Evolutionary conservation across 2,113 vertebrate species (phyloP).

Genomic region (Anoura caudifer): DNA sequence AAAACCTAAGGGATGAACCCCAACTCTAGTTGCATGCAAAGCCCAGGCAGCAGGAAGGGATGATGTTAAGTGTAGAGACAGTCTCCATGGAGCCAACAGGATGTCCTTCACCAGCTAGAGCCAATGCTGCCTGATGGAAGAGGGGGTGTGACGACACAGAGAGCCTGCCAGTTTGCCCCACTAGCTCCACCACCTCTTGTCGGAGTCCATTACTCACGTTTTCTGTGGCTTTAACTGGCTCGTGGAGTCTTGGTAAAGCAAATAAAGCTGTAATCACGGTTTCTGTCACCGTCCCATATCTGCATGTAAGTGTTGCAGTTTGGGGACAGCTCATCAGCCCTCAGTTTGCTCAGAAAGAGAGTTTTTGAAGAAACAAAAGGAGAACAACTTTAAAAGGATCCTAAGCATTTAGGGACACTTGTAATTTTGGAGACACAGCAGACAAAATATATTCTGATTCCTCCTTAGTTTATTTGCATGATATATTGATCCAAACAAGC

Average conservation of each 20-base stretch:
- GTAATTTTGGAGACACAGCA: slow-evolving; percentile 78
- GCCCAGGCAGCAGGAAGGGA: background rate
- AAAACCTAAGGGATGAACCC: background rate
- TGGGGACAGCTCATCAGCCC: slow-evolving; percentile 73
- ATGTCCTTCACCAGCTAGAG: background rate
- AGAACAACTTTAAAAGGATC: slow-evolving; percentile 67
- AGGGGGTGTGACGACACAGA: too few relatives aligned
- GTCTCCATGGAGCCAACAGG: background rate
- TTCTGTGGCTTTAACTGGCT: slow-evolving; percentile 75
- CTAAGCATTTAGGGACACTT: slow-evolving; percentile 75
- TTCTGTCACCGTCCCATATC: slow-evolving; percentile 80
- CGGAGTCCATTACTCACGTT: slow-evolving; percentile 72
- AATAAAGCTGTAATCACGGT: slow-evolving; percentile 82
- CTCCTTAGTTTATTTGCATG: slow-evolving; percentile 79
- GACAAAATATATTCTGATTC: slow-evolving; percentile 81
- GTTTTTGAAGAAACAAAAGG: slow-evolving; percentile 48
- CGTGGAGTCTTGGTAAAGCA: slow-evolving; percentile 78
- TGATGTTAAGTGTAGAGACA: background rate
- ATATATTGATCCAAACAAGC: slow-evolving; percentile 75
- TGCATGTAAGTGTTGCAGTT: slow-evolving; percentile 78
- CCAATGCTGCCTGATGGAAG: background rate
- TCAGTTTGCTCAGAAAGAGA: slow-evolving; percentile 63
- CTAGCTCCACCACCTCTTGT: slow-evolving; percentile 63
- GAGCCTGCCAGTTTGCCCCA: background rate
- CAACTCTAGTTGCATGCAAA: background rate